Evolutionary conservation across 1,140 invertebrate genomes (phyloP).

Genomic region (Aphelenchoides besseyi): DNA sequence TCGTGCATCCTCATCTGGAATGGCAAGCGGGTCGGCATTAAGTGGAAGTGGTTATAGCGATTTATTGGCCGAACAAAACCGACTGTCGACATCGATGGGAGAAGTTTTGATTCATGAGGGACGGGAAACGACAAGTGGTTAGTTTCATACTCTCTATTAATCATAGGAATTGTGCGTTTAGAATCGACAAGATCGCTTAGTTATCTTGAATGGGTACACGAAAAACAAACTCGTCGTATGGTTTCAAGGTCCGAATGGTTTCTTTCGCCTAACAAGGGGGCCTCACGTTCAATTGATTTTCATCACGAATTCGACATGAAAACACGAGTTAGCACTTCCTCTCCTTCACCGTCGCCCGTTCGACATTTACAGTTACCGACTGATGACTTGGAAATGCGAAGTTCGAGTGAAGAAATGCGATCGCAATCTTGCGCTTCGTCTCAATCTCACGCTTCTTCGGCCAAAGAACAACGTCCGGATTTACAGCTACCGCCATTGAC

Average conservation of each 20-base stretch:
- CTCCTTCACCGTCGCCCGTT: constrained; percentile 36
- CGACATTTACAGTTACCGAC: constrained; percentile 12
- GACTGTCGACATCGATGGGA: constrained; percentile 44
- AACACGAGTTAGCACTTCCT: constrained; percentile 7
- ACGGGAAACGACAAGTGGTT: constrained; percentile 19
- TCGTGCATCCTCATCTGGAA: background rate
- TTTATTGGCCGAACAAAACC: constrained; percentile 23
- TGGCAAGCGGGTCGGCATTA: background rate
- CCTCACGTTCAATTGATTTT: constrained; percentile 43
- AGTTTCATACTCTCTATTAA: constrained; percentile 29
- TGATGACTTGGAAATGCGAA: constrained; percentile 20
- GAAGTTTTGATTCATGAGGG: constrained; percentile 27
- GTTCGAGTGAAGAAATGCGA: constrained; percentile 28
- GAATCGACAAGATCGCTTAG: constrained; percentile 85
- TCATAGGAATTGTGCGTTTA: constrained; percentile 67
- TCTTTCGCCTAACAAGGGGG: constrained; percentile 64
- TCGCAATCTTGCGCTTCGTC: constrained; percentile 9
- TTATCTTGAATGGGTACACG: constrained; percentile 85
- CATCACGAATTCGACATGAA: background rate
- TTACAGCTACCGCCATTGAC: constrained; percentile 5
- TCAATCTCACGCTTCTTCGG: constrained; percentile 11
- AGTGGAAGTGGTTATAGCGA: background rate
- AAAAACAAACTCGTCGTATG: constrained; percentile 86
- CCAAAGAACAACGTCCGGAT: constrained; percentile 15
- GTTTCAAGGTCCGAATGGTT: constrained; percentile 89